Evolutionary conservation across 2,888 invertebrate species (phyloP), one percentile per base, ranked within the genome.

Genomic region (Artemia sinica): DNA sequence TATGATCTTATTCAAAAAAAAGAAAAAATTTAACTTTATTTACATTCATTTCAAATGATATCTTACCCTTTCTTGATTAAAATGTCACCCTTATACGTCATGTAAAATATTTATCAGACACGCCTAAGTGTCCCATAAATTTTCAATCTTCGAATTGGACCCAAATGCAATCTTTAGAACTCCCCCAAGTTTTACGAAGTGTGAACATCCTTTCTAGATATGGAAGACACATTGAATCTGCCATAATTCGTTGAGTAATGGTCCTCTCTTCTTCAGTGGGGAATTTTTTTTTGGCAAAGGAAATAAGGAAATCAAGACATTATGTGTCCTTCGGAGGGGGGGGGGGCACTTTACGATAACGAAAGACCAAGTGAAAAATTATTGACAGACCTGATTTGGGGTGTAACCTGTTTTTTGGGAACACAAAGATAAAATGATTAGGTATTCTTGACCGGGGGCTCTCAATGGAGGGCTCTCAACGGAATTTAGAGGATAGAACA

Each of bases 161-260:
- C n/a, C 14, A 14, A 8, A 8, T 18, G n/a, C 58, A n/a, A 14
- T 18, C 58, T 18, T 18, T 18, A 58, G 58, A n/a, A 58, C 58
- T 58, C 28, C 28, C 28, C 28, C n/a, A 58, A 58, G 58, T 18
- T 58, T 18, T 58, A 14, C 58, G 58, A 58, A 58, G 58, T 58
- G 58, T 58, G 58, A 58, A 58, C 58, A 58, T 58, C 58, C 58
- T 58, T 58, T 58, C 18, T 58, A n/a, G 58, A 58, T 58, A 58
- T 58, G 58, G 8, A 18, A 14, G 58, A 58, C 58, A 58, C 58
- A 58, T 9, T 14, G 58, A 28, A 58, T 58, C 58, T 58, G 58
- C 58, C 58, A 58, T 58, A 58, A 58, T 58, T 58, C 58, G n/a
- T 18, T 58, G 58, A 58, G 58, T 58, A 14, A 58, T 58, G 58